Conservation (phyloP, 2,797 vertebrate species). For the Harpagifer antarcticus region DNA sequence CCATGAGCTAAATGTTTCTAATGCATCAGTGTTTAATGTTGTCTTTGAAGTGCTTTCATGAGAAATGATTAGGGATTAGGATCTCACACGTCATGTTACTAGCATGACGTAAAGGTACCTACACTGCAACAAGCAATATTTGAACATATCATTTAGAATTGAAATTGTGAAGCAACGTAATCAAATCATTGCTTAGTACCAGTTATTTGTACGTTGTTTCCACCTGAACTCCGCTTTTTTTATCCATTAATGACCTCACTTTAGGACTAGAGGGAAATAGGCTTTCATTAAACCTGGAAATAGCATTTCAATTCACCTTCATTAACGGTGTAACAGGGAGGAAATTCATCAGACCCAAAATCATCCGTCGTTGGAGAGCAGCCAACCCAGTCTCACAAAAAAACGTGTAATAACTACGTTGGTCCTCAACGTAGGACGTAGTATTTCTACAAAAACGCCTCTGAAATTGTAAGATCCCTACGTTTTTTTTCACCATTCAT, state of each 20-base stretch:
- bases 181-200: not conserved
- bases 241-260: constrained; percentile 49
- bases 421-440: too few species aligned
- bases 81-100: not conserved
- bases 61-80: not conserved
- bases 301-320: constrained; percentile 61
- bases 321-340: constrained; percentile 61
- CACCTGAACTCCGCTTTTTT: constrained; percentile 34
- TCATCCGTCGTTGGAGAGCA: constrained; percentile 53
- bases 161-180: not conserved
- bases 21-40: too few species aligned
- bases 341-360: constrained; percentile 62
- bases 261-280: constrained; percentile 39
- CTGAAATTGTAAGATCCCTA: too few species aligned
- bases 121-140: not conserved
- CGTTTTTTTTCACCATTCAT: too few species aligned
- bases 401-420: too few species aligned
- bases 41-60: too few species aligned
- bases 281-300: constrained; percentile 64
- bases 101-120: not conserved
- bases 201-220: constrained; percentile 11
- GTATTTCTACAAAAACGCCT: too few species aligned
- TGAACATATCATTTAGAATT: not conserved
- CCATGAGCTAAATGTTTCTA: too few species aligned
- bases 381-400: not conserved